Percentiles rank a stretch among this genome's conserved stretches.
Evolutionary conservation across 1,140 invertebrate genomes (phyloP).

Genomic region (Coenobita brevimanus): DNA sequence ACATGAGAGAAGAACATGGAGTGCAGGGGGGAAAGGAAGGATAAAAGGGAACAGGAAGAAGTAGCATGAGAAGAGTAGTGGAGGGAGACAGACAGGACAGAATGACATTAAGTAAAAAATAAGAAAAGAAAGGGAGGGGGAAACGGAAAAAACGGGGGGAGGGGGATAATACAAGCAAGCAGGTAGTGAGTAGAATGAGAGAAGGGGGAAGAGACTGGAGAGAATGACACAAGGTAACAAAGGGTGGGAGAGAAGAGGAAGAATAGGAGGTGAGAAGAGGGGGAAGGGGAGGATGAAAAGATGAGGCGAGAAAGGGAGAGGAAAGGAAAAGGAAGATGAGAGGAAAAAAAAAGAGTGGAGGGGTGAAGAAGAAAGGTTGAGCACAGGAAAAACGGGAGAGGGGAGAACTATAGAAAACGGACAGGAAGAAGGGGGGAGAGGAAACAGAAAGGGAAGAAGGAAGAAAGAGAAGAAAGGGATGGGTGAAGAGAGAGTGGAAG

Average conservation of each 20-base stretch:
- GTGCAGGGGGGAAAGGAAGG: not conserved
- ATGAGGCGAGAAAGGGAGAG: no score
- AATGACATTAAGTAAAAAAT: not conserved
- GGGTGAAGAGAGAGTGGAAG: not conserved
- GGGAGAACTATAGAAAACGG: not conserved
- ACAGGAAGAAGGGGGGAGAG: not conserved
- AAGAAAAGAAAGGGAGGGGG: not conserved
- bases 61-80: not conserved
- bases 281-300: no score
- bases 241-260: no score
- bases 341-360: not conserved
- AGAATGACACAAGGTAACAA: no score
- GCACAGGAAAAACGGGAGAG: constrained; percentile 1
- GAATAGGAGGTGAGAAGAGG: no score
- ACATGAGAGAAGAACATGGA: not conserved
- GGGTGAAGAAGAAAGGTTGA: not conserved
- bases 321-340: not conserved
- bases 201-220: not conserved
- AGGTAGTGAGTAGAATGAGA: not conserved
- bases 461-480: not conserved
- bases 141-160: not conserved
- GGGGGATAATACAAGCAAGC: not conserved
- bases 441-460: not conserved
- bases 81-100: not conserved
- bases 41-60: not conserved